phyloP scores from a whole-genome alignment of 2,888 invertebrate species.

The Thumatha senex region DNA sequence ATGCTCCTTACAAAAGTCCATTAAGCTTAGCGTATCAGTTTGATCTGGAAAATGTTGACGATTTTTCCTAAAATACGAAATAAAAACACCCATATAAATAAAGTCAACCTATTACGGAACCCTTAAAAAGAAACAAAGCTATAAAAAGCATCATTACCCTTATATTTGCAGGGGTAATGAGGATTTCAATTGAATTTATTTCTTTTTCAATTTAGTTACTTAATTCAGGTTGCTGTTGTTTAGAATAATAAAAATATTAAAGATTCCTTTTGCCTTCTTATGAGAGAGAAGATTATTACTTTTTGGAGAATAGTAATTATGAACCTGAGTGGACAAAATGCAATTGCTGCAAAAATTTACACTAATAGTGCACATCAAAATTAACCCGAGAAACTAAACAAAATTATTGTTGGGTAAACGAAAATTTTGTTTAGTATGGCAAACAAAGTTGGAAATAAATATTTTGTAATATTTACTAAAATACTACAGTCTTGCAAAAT shows the following conservation, averaged over 20 bases:
- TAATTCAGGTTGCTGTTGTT: slow-evolving; percentile 8
- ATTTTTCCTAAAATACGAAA: slow-evolving; percentile 6
- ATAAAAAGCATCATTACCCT: slow-evolving; percentile 25
- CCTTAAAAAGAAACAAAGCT: slow-evolving; percentile 17
- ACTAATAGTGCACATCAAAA: too few relatives aligned
- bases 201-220: slow-evolving; percentile 18
- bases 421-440: too few relatives aligned
- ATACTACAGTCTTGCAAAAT: too few relatives aligned
- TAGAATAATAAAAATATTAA: slow-evolving; percentile 3
- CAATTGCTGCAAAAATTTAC: too few relatives aligned
- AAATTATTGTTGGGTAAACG: too few relatives aligned
- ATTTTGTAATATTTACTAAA: too few relatives aligned
- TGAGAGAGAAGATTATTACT: too few relatives aligned
- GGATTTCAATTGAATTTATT: slow-evolving; percentile 23
- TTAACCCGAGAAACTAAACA: too few relatives aligned
- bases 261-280: too few relatives aligned
- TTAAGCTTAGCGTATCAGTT: background rate
- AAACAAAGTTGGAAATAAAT: too few relatives aligned
- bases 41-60: slow-evolving; percentile 9
- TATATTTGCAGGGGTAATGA: slow-evolving; percentile 22
- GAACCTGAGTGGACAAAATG: too few relatives aligned
- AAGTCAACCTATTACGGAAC: slow-evolving; percentile 13
- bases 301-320: too few relatives aligned
- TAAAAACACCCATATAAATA: slow-evolving; percentile 16
- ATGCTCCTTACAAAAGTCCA: background rate